Base-by-base conservation (phyloP, 2,113 vertebrate species). In the Ramphastos sulfuratus region DNA sequence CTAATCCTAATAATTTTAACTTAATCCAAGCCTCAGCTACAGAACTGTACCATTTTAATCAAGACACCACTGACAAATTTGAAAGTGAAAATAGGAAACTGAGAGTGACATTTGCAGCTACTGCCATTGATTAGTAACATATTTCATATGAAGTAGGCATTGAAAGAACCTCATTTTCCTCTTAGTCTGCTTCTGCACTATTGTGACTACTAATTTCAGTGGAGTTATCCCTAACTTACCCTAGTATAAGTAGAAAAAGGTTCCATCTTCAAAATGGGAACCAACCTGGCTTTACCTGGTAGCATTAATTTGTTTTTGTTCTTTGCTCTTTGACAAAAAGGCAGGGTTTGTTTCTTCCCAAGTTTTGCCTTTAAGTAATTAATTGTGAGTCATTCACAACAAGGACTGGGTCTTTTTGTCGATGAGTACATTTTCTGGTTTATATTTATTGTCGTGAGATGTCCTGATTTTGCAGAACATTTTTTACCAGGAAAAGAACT, bases 1-100 rank as follows among this genome's bases (percentile, higher is more conserved):
- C 58, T 93, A 92, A 91, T 94, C 69, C 82, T 95, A 67, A 73
- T 85, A 94, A 85, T 87, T 87, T 85, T 74, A 92, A 82, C 30
- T 77, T 89, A 94, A 91, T 91, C 75, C 54, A 89, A 72, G 44
- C 33, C 79, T 92, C 61, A 87, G 79, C 60, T 67, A 70, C 48
- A 73, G 64, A 89, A 71, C 37, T 67, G 25, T 89, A 83, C 67
- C 35, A 24, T 87, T 94, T 91, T 87, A 87, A 80, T 82, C 69
- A 92, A 58, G 61, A 87, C 30, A 42, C 39, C 48, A 74, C 42
- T 2, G 17, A 85, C 31, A 71, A 80, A 89, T 89, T 82, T 39
- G 65, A 87, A 92, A 80, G 82, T 89, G 65, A 80, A 92, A 95
- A 89, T n/a, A 89, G 37, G 75, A 90, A 74, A 82, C 33, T 24